phyloP scores from a whole-genome alignment of 23 tunicate species.

The Halocynthia roretzi region DNA sequence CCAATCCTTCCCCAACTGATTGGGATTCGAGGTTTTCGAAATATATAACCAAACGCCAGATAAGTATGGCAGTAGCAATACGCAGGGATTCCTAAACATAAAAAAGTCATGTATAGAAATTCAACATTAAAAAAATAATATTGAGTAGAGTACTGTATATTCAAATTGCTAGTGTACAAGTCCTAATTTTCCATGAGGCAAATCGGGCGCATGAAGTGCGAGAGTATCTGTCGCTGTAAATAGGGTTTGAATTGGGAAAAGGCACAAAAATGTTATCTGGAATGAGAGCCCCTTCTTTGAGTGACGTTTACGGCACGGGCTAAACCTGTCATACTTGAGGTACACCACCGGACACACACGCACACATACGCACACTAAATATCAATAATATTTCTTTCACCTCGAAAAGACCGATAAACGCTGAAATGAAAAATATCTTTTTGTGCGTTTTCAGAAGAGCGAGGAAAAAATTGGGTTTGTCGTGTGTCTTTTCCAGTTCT shows the following conservation, averaged over 20 bases:
- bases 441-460: constrained; percentile 10
- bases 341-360: too few relatives aligned
- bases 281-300: too few relatives aligned
- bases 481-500: constrained; percentile 6
- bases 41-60: constrained; percentile 9
- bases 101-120: neutral
- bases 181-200: neutral
- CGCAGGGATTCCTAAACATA: constrained; percentile 10
- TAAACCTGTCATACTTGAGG: too few relatives aligned
- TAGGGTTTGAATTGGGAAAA: too few relatives aligned
- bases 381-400: neutral
- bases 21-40: constrained; percentile 17
- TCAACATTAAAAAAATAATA: too few relatives aligned
- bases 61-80: neutral
- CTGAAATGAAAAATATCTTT: neutral
- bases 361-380: too few relatives aligned
- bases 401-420: neutral
- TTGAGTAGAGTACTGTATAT: too few relatives aligned
- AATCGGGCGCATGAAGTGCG: too few relatives aligned
- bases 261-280: too few relatives aligned
- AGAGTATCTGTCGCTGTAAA: too few relatives aligned
- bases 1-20: constrained; percentile 19
- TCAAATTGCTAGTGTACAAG: neutral
- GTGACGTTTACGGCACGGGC: too few relatives aligned
- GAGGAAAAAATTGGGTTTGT: constrained; percentile 10